These are phyloP conservation scores for Ormyrus thymus DNA, from an alignment of 2,888 invertebrate genomes.

Conservation along the genomic window DNA sequence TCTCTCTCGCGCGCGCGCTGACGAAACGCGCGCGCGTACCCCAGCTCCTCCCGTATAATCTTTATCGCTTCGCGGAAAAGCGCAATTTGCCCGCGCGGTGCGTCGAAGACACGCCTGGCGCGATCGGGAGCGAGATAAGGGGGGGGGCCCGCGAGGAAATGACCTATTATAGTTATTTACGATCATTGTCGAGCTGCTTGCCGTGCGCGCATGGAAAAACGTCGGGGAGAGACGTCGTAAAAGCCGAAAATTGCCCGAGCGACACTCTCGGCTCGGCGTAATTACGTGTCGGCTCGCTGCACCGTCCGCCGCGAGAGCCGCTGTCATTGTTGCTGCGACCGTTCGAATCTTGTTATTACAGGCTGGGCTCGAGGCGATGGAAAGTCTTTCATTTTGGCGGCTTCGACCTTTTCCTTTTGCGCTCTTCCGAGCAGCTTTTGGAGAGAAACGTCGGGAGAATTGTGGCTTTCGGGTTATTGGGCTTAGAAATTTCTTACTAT, in stretches of 20 bases:
- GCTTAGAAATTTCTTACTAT: conserved; percentile 8
- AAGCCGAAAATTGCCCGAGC: conserved; percentile 41
- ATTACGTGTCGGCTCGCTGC: conserved; percentile 11
- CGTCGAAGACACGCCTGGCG: conserved; percentile 51
- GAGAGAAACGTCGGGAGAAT: conserved; percentile 2
- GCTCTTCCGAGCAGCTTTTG: background rate
- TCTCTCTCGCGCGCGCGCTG: background rate
- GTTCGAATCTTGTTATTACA: conserved; percentile 15
- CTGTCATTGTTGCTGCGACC: background rate
- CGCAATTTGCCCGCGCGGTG: conserved; percentile 34
- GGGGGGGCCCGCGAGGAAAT: conserved; percentile 46
- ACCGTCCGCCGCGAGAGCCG: background rate
- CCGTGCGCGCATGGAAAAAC: conserved; percentile 22
- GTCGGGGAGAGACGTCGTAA: conserved; percentile 27
- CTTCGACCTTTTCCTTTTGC: background rate
- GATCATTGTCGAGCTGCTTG: conserved; percentile 20
- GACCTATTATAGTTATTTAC: conserved; percentile 57
- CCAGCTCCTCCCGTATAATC: conserved; percentile 29
- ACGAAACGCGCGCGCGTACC: conserved; percentile 9
- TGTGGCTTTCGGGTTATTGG: conserved; percentile 8
- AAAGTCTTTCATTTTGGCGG: conserved; percentile 20
- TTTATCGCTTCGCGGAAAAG: conserved; percentile 52
- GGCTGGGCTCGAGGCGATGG: background rate
- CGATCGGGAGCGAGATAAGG: conserved; percentile 53
- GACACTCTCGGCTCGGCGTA: conserved; percentile 33